phyloP scores from a whole-genome alignment of 2,113 vertebrate genomes.

The Chauna torquata region DNA sequence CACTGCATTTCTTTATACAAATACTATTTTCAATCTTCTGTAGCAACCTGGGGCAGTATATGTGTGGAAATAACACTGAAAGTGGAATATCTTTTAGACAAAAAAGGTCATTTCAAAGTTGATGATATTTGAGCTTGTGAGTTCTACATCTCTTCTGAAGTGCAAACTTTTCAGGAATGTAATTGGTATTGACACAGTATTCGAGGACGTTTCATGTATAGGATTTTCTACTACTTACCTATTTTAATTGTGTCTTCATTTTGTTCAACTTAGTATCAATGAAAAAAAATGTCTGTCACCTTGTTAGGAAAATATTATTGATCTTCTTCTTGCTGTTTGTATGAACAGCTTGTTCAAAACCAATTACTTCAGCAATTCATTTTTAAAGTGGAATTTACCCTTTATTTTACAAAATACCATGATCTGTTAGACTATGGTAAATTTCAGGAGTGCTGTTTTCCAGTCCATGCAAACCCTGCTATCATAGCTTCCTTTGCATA shows the following conservation, averaged over 20 bases:
- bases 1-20: slow-evolving; percentile 36
- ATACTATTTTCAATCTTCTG: slow-evolving; percentile 37
- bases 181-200: background rate
- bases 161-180: background rate
- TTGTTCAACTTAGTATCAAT: background rate
- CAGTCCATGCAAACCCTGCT: background rate
- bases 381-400: background rate
- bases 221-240: background rate
- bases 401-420: background rate
- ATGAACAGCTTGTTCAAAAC: background rate
- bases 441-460: background rate
- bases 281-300: background rate
- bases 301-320: background rate
- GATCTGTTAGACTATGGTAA: background rate
- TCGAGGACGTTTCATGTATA: background rate
- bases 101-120: slow-evolving; percentile 48
- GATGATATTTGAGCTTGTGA: background rate
- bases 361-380: background rate
- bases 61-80: slow-evolving; percentile 36
- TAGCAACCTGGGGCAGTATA: background rate
- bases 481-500: background rate
- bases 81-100: slow-evolving; percentile 23
- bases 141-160: background rate
- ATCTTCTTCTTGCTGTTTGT: background rate
- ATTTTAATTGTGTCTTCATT: background rate